phyloP scores from a whole-genome alignment of 2,797 vertebrate genomes.

The Diglossa cyanea region DNA sequence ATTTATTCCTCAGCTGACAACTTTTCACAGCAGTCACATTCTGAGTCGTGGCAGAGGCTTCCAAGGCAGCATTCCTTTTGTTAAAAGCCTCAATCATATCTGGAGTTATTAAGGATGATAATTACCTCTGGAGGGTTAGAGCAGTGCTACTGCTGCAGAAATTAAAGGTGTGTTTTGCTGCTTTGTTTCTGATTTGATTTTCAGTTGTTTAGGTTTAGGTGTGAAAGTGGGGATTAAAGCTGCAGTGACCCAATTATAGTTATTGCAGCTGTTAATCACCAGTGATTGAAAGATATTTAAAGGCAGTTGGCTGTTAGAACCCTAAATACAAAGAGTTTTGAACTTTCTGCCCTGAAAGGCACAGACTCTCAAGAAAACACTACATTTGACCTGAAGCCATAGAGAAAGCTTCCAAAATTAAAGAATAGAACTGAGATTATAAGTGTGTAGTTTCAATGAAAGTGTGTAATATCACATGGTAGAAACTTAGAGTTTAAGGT shows the following conservation, averaged over 20 bases:
- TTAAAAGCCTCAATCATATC: conserved; percentile 65
- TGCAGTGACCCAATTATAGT: not conserved
- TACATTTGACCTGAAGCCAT: not conserved
- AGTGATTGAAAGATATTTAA: not conserved
- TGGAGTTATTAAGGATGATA: conserved; percentile 68
- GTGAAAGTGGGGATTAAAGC: not conserved
- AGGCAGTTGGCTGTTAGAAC: not conserved
- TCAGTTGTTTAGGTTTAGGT: conserved; percentile 8
- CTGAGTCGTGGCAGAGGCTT: conserved; percentile 57
- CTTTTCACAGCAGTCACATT: conserved; percentile 58
- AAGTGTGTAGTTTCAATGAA: not conserved
- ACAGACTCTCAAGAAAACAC: not conserved
- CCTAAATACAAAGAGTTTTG: not conserved
- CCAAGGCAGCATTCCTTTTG: conserved; percentile 65
- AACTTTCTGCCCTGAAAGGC: not conserved
- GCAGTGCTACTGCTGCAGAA: conserved; percentile 12
- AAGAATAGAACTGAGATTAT: not conserved
- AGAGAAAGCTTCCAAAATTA: not conserved
- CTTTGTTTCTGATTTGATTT: conserved; percentile 33
- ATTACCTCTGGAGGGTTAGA: conserved; percentile 52
- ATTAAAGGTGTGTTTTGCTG: conserved; percentile 36
- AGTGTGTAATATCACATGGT: not conserved
- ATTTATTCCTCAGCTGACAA: conserved; percentile 63
- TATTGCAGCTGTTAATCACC: not conserved
- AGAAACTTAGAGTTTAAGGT: not conserved